Evolutionary conservation across 2,888 invertebrate species (phyloP).

Genomic region (Palloptera scutellata): DNA sequence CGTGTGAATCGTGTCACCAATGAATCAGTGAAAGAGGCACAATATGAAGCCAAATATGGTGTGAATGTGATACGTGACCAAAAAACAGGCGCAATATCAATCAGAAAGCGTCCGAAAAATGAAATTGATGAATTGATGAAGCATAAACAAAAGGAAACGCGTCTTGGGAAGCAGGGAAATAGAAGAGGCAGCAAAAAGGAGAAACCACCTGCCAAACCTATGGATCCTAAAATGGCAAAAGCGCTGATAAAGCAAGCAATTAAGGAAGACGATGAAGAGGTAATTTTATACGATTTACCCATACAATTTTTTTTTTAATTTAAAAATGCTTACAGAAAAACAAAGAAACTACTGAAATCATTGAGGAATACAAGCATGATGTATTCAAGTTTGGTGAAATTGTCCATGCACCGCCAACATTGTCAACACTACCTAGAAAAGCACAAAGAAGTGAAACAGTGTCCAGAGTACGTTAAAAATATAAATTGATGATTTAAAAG

Average conservation of each 20-base stretch:
- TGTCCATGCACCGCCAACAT: slow-evolving; percentile 75
- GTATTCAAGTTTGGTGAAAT: slow-evolving; percentile 78
- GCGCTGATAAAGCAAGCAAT: slow-evolving; percentile 59
- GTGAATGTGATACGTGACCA: slow-evolving; percentile 69
- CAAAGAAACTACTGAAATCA: slow-evolving; percentile 47
- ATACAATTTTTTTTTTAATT: slow-evolving; percentile 14
- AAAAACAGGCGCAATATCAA: slow-evolving; percentile 64
- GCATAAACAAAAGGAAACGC: slow-evolving; percentile 52
- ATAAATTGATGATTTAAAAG: slow-evolving; percentile 8
- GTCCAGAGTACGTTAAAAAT: slow-evolving; percentile 60
- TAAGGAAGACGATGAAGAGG: slow-evolving; percentile 54
- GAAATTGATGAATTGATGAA: slow-evolving; percentile 67
- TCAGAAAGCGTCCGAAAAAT: slow-evolving; percentile 66
- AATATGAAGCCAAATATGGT: slow-evolving; percentile 70
- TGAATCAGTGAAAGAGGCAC: slow-evolving; percentile 70
- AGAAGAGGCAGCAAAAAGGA: slow-evolving; percentile 56
- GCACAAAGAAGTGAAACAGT: slow-evolving; percentile 62
- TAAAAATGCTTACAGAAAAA: slow-evolving; percentile 39
- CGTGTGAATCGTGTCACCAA: slow-evolving; percentile 73
- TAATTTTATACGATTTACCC: slow-evolving; percentile 32
- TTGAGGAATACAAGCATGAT: slow-evolving; percentile 70
- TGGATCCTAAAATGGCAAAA: slow-evolving; percentile 53
- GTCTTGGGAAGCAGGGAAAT: slow-evolving; percentile 57
- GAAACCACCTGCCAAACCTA: slow-evolving; percentile 34
- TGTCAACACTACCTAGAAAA: slow-evolving; percentile 67